Evolutionary conservation across 2,113 vertebrate genomes (phyloP).

Genomic region (Harpagus bidentatus): DNA sequence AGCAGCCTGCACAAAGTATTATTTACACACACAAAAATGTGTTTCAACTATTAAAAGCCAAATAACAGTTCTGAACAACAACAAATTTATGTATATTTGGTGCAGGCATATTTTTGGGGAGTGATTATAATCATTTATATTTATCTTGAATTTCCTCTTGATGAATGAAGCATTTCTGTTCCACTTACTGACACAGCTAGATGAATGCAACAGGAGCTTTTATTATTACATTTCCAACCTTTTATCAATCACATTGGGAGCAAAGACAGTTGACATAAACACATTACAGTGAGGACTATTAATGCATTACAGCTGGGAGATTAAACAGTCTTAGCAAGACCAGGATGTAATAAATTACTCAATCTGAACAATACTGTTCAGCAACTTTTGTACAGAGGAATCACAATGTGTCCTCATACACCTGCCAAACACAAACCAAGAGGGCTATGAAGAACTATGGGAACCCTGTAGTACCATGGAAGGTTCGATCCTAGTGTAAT

Average conservation of each 20-base stretch:
- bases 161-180: conserved; percentile 37
- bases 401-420: not conserved
- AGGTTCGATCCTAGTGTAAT: not conserved
- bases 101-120: conserved; percentile 34
- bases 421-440: not conserved
- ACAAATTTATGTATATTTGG: conserved; percentile 51
- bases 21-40: conserved; percentile 42
- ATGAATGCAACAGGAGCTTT: conserved; percentile 33
- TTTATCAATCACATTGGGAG: conserved; percentile 28
- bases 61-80: conserved; percentile 54
- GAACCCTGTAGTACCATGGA: not conserved
- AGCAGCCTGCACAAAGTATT: conserved; percentile 24
- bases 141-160: conserved; percentile 55
- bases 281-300: not conserved
- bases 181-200: not conserved
- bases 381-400: not conserved
- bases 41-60: conserved; percentile 49
- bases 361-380: not conserved
- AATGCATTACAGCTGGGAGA: conserved; percentile 22
- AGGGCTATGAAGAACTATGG: not conserved
- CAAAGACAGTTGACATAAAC: conserved; percentile 29
- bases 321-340: conserved; percentile 28
- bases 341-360: not conserved
- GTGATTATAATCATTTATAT: conserved; percentile 51
- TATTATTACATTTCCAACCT: conserved; percentile 5